Conservation (phyloP, 2,888 invertebrate species). For the Dugesia japonica region DNA sequence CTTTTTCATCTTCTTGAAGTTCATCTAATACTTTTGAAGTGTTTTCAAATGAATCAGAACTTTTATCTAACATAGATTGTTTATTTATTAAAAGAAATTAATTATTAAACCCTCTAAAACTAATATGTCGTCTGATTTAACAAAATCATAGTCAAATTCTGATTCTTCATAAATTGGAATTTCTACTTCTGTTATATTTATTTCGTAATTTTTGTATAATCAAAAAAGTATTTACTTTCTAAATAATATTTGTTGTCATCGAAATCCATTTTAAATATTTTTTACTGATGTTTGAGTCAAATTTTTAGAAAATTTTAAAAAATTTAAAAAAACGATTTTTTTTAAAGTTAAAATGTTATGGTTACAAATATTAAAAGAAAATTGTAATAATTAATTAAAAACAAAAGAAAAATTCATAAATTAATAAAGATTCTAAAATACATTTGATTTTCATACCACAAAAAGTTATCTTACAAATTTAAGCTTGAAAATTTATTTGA, state of each 20-base stretch:
- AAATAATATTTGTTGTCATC: conserved; percentile 6
- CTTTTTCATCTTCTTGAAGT: conserved; percentile 3
- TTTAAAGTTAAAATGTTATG: too few species aligned
- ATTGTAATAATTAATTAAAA: too few species aligned
- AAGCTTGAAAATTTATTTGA: too few species aligned
- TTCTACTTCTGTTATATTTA: neutral
- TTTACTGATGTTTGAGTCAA: neutral
- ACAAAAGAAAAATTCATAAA: too few species aligned
- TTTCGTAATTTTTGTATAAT: too few species aligned
- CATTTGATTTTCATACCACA: too few species aligned
- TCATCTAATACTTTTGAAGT: neutral
- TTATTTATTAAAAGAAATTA: neutral
- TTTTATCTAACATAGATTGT: neutral
- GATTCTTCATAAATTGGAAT: conserved; percentile 7
- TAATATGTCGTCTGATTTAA: neutral
- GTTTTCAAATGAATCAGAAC: neutral
- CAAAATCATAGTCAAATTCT: neutral
- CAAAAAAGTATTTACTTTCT: neutral
- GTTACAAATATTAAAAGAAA: too few species aligned
- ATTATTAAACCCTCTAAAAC: neutral
- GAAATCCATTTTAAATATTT: neutral
- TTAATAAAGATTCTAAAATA: too few species aligned
- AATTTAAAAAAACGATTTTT: too few species aligned
- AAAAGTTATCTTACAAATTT: too few species aligned
- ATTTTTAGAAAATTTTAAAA: too few species aligned